Evolutionary conservation across 2,888 invertebrate species (phyloP).

Genomic region (Hypselothyrea guttata): DNA sequence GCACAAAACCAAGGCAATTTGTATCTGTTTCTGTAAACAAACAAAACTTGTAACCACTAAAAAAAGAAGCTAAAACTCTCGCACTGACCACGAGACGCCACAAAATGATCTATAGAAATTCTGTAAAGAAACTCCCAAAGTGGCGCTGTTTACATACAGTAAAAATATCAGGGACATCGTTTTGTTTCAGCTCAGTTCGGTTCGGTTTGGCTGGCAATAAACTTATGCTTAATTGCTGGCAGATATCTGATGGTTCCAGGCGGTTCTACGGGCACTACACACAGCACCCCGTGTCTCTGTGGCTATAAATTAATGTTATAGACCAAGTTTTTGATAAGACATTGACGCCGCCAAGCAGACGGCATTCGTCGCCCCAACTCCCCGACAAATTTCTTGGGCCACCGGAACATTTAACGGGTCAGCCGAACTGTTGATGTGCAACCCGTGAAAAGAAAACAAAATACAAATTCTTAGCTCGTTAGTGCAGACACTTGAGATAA

Average conservation of each 20-base stretch:
- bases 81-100: slow-evolving; percentile 52
- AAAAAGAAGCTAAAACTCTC: slow-evolving; percentile 21
- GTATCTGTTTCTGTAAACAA: slow-evolving; percentile 37
- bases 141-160: slow-evolving; percentile 27
- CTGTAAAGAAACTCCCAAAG: slow-evolving; percentile 27
- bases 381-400: slow-evolving; percentile 30
- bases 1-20: slow-evolving; percentile 31
- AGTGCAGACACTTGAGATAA: slow-evolving; percentile 69
- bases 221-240: slow-evolving; percentile 62
- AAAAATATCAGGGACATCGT: slow-evolving; percentile 21
- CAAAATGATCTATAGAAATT: slow-evolving; percentile 69
- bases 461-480: slow-evolving; percentile 70
- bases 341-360: slow-evolving; percentile 63
- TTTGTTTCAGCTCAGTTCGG: slow-evolving; percentile 4
- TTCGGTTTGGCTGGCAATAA: slow-evolving; percentile 38
- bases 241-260: slow-evolving; percentile 56
- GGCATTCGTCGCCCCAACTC: slow-evolving; percentile 14
- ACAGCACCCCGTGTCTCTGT: slow-evolving; percentile 28
- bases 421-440: slow-evolving; percentile 57
- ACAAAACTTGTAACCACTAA: slow-evolving; percentile 27
- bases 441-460: slow-evolving; percentile 44
- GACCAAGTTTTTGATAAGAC: slow-evolving; percentile 72
- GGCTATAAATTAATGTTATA: slow-evolving; percentile 76
- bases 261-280: slow-evolving; percentile 11
- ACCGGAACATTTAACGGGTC: slow-evolving; percentile 76